Evolutionary conservation across 2,888 invertebrate genomes (phyloP).

Genomic region (Tipula confusa): DNA sequence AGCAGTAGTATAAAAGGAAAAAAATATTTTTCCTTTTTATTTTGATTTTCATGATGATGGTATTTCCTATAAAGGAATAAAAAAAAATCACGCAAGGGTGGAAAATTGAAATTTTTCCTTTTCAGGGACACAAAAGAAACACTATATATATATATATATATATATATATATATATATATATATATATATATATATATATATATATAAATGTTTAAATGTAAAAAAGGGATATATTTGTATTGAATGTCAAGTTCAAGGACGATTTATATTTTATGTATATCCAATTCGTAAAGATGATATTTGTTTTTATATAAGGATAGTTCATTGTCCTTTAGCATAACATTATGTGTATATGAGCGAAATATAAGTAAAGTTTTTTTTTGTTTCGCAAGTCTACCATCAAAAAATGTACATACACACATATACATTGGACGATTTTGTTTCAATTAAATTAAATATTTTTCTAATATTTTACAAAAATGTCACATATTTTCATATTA

Average conservation of each 20-base stretch:
- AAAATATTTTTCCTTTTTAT: neutral
- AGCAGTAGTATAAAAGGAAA: neutral
- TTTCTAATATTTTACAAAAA: slow-evolving; percentile 17
- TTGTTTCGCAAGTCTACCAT: neutral
- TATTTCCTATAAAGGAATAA: slow-evolving; percentile 14
- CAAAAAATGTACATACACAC: too few relatives aligned
- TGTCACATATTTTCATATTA: slow-evolving; percentile 8
- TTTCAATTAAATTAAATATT: neutral
- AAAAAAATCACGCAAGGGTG: slow-evolving; percentile 29
- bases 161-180: neutral
- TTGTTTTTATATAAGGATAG: neutral
- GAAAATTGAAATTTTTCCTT: slow-evolving; percentile 27
- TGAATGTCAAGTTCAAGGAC: slow-evolving; percentile 29
- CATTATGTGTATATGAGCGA: neutral
- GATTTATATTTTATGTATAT: neutral
- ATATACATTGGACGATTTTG: neutral
- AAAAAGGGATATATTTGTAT: neutral
- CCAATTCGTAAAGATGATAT: neutral
- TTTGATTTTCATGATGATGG: slow-evolving; percentile 4
- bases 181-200: neutral
- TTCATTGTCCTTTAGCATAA: neutral
- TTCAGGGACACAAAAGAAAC: slow-evolving; percentile 21
- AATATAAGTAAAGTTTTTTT: too few relatives aligned
- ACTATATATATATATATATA: neutral
- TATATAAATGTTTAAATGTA: slow-evolving; percentile 16